Conservation (phyloP, 2,797 vertebrate genomes). For the Gallinago stenura region DNA sequence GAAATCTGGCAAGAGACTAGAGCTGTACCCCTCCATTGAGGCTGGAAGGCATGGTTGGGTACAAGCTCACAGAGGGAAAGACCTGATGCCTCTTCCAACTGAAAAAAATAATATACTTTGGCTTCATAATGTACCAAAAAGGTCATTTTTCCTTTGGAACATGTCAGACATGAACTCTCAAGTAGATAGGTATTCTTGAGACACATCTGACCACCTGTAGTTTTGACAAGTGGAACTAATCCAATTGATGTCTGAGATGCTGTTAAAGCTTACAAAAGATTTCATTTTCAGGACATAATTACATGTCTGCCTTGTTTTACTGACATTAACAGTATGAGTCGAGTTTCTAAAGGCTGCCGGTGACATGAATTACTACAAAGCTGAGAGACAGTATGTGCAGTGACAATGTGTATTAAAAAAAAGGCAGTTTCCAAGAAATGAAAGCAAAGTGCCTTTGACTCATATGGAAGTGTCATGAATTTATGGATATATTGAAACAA, state of each 20-base stretch:
- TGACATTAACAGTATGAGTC: neutral
- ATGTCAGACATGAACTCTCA: neutral
- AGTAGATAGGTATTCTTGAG: neutral
- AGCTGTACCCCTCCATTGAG: neutral
- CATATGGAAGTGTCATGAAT: neutral
- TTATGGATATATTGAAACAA: neutral
- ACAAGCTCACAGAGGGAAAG: neutral
- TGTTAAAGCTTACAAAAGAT: neutral
- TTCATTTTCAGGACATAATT: constrained; percentile 35
- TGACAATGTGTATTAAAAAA: neutral
- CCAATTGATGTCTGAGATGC: neutral
- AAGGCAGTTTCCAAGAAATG: neutral
- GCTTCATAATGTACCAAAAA: neutral
- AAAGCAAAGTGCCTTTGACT: neutral
- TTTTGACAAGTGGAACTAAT: neutral
- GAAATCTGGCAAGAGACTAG: neutral
- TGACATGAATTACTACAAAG: constrained; percentile 16
- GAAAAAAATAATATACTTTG: neutral
- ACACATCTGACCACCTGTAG: neutral
- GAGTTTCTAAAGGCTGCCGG: constrained; percentile 3
- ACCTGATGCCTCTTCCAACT: neutral
- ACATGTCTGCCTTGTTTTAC: neutral
- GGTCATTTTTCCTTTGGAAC: neutral
- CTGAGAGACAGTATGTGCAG: neutral
- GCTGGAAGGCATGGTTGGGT: neutral